Percentiles rank a stretch among this genome's conserved stretches.
phyloP scores from a whole-genome alignment of 2,888 invertebrate genomes.

The Aspidiotus destructor region DNA sequence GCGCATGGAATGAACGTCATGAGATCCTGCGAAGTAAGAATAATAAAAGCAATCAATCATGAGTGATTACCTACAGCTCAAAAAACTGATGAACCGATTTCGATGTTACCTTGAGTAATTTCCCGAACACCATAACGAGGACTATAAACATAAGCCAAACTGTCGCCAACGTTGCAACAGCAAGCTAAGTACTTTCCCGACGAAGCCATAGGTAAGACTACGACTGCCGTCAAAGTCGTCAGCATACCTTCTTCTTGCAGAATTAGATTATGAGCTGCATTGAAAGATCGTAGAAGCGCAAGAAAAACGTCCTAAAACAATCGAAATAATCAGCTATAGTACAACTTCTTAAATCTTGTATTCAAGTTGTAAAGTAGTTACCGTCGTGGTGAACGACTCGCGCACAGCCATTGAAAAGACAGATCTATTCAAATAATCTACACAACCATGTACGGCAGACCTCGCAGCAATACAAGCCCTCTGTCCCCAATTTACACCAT shows the following conservation, averaged over 20 bases:
- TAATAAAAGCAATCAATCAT: background rate
- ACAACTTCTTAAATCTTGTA: background rate
- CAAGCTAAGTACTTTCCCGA: conserved; percentile 59
- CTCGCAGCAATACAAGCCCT: conserved; percentile 74
- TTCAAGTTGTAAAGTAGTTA: conserved; percentile 37
- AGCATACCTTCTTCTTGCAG: conserved; percentile 70
- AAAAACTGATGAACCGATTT: background rate
- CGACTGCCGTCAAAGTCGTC: conserved; percentile 73
- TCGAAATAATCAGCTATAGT: background rate
- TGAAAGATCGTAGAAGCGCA: conserved; percentile 65
- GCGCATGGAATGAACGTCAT: conserved; percentile 69
- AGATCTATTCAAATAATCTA: conserved; percentile 69
- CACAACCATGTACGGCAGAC: conserved; percentile 73
- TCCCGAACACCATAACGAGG: conserved; percentile 71
- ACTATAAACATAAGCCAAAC: conserved; percentile 74
- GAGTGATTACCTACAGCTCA: background rate
- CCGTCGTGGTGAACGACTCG: conserved; percentile 42
- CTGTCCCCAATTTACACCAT: conserved; percentile 88
- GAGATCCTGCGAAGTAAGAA: conserved; percentile 52
- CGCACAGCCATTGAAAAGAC: conserved; percentile 44
- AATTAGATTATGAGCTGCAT: conserved; percentile 75
- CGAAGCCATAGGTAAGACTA: conserved; percentile 53
- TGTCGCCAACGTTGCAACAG: conserved; percentile 81
- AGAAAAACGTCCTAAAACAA: conserved; percentile 59
- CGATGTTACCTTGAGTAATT: conserved; percentile 56